Conservation (phyloP, 2,888 invertebrate species). For the Smittia aterrima region DNA sequence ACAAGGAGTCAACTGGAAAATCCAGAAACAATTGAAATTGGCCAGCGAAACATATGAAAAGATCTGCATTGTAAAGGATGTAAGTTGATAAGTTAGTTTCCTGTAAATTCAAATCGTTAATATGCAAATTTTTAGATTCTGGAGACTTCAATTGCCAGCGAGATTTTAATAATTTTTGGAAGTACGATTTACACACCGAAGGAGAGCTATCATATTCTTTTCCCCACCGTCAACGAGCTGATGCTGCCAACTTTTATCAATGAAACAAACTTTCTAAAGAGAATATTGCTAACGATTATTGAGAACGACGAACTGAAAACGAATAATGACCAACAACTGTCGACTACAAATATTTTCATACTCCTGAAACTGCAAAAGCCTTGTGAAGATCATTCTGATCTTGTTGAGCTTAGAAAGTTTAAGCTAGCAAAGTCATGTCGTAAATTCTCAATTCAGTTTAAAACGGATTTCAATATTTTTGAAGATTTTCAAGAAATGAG, state of each 20-base stretch:
- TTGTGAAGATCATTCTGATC: neutral
- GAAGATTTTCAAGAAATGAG: neutral
- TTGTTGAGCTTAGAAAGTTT: neutral
- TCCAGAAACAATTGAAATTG: neutral
- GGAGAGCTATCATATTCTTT: neutral
- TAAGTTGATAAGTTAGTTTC: neutral
- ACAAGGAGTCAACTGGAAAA: neutral
- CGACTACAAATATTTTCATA: neutral
- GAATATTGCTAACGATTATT: neutral
- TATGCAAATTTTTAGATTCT: constrained; percentile 6
- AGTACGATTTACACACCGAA: neutral
- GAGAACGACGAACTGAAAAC: neutral
- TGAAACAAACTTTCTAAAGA: neutral
- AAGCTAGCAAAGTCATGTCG: neutral
- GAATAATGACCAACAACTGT: neutral
- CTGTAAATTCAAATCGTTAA: too few relatives aligned
- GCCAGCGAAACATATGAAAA: constrained; percentile 1
- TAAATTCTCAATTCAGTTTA: neutral
- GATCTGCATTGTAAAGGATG: neutral
- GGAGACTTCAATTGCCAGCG: neutral
- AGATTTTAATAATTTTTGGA: neutral
- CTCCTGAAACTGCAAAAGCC: neutral
- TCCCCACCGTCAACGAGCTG: neutral
- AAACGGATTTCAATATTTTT: neutral
- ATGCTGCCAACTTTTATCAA: neutral